Conservation (phyloP, 2,113 vertebrate genomes). For the Aythya baeri region DNA sequence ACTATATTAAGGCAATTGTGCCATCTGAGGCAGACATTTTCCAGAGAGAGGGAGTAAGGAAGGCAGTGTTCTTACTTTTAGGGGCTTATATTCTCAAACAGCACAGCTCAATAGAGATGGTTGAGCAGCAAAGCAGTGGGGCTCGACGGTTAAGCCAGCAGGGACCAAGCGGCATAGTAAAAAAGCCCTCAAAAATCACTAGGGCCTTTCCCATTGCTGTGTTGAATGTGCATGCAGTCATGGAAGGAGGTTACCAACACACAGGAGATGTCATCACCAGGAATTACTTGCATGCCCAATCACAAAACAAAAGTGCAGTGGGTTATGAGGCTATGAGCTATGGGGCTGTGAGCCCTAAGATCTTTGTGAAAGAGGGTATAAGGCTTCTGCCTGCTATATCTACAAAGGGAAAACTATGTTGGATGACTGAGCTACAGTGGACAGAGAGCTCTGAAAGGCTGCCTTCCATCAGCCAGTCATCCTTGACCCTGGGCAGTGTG, state of each 20-base stretch:
- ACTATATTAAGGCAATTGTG: neutral
- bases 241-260: neutral
- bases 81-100: neutral
- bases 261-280: neutral
- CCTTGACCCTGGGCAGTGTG: neutral
- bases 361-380: neutral
- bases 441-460: neutral
- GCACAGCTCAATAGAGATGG: neutral
- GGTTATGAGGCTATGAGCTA: neutral
- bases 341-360: neutral
- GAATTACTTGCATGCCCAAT: neutral
- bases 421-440: neutral
- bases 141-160: neutral
- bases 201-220: neutral
- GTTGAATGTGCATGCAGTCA: neutral
- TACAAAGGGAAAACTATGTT: neutral
- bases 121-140: neutral
- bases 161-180: fast-evolving
- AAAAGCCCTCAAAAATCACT: neutral
- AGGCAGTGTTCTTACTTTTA: neutral
- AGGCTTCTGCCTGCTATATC: neutral
- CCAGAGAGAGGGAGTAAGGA: neutral
- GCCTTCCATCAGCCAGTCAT: neutral
- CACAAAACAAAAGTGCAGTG: neutral
- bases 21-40: neutral